Evolutionary conservation across 2,888 invertebrate species (phyloP), one percentile per base, ranked within the genome.

Genomic region (Cerastis rubricosa): DNA sequence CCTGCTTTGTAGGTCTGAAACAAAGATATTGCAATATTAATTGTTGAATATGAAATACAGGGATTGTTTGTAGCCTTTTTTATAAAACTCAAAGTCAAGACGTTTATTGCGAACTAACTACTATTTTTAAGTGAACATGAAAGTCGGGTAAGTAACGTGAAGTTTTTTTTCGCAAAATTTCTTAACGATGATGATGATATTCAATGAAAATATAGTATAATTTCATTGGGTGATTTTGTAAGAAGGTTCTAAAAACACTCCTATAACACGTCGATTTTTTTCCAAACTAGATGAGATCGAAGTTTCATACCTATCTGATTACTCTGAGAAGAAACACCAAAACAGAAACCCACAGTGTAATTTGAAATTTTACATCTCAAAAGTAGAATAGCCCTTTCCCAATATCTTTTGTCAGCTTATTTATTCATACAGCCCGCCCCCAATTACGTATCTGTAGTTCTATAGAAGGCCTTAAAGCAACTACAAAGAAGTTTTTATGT

Each of bases 1-100:
- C 90, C 94, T 2, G 93, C 94, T 82, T 79, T 92, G 84, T 94
- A 95, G 1, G 87, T 90, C 95, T 95, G 91, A 12, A 94, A 93
- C 78, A 88, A 89, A 85, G 76, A 67, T 45, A 49, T 7, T 17
- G 7, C 29, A 5, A 59, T 59, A 14, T 61, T 61, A 61, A 35
- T 61, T 35, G 19, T 61, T 19, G 61, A 61, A 19, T 61, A 19
- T 61, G 59, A 43, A 64, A 43, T 64, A 35, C 61, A 61, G 61
- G 35, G 22, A 63, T 63, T 11, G 8, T 9, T 61, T 35, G 35
- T 35, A 22, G 19, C 8, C 47, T 17, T 49, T 49, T 14, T 25
- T 12, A 17, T n/a, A n/a, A n/a, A 35, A 35, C 2, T 35, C 35
- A 35, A 35, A 35, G 35, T 35, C 35, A 35, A 35, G 3, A 35